These are phyloP conservation scores for Rhagologus leucostigma DNA, from an alignment of 2,113 vertebrate species.

Conservation along the genomic window DNA sequence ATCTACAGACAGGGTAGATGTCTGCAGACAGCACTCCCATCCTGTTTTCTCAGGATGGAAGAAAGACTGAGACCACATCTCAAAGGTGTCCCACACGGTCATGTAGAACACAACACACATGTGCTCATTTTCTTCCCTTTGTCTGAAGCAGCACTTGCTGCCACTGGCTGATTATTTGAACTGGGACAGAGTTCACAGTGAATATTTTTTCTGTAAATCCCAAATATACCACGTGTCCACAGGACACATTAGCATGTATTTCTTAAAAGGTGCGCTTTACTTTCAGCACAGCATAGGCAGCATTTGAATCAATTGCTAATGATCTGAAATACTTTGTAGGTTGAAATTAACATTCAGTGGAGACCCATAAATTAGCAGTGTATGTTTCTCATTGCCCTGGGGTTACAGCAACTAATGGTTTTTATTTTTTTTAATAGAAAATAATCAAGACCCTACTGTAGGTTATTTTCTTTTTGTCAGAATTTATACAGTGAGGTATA, in stretches of 20 bases:
- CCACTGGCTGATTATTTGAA: background rate
- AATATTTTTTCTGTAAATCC: background rate
- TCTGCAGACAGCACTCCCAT: background rate
- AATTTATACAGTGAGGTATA: background rate
- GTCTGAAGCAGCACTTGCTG: background rate
- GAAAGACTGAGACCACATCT: background rate
- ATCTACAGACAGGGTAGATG: background rate
- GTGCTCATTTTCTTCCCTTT: background rate
- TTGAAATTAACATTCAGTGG: slow-evolving; percentile 37
- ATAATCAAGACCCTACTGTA: background rate
- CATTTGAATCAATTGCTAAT: slow-evolving; percentile 56
- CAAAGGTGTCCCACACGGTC: background rate
- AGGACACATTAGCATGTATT: background rate
- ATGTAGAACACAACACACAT: background rate
- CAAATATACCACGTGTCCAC: background rate
- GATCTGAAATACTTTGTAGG: slow-evolving; percentile 29
- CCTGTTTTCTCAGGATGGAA: background rate
- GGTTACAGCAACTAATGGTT: background rate
- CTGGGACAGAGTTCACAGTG: background rate
- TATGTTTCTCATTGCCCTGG: background rate
- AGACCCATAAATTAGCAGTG: slow-evolving; percentile 49
- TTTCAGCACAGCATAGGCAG: background rate
- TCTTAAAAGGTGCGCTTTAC: background rate
- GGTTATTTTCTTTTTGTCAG: background rate
- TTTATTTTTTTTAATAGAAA: background rate